These are phyloP conservation scores for Pampusana beccarii DNA, from an alignment of 2,113 vertebrate species.

Conservation along the genomic window DNA sequence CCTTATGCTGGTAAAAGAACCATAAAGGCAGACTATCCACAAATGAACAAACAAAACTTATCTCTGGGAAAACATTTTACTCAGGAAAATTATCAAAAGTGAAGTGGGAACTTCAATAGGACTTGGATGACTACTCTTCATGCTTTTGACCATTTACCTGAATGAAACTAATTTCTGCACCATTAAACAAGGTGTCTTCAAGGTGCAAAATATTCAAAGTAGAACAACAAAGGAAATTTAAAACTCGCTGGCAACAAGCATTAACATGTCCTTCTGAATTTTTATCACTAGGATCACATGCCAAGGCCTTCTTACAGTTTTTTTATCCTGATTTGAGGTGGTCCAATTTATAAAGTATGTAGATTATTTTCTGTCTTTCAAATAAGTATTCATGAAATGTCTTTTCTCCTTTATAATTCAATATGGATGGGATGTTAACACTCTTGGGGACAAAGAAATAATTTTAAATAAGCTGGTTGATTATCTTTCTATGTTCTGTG, in stretches of 20 bases:
- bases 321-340: conserved; percentile 7
- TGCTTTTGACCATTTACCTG: not conserved
- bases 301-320: not conserved
- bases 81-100: not conserved
- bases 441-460: not conserved
- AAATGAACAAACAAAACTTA: not conserved
- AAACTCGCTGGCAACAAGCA: not conserved
- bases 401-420: conserved; percentile 2
- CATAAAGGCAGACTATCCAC: not conserved
- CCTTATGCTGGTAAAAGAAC: not conserved
- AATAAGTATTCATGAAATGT: not conserved
- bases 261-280: conserved; percentile 25
- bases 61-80: not conserved
- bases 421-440: not conserved
- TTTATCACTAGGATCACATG: not conserved
- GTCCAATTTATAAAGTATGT: not conserved
- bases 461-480: not conserved
- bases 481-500: conserved; percentile 33
- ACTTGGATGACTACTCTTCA: not conserved
- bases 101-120: not conserved
- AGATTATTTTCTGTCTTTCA: not conserved
- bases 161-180: not conserved
- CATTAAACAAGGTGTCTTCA: not conserved
- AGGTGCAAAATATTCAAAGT: conserved; percentile 19
- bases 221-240: not conserved